phyloP scores from a whole-genome alignment of 2,888 invertebrate species.

The Sarcophaga carnaria region DNA sequence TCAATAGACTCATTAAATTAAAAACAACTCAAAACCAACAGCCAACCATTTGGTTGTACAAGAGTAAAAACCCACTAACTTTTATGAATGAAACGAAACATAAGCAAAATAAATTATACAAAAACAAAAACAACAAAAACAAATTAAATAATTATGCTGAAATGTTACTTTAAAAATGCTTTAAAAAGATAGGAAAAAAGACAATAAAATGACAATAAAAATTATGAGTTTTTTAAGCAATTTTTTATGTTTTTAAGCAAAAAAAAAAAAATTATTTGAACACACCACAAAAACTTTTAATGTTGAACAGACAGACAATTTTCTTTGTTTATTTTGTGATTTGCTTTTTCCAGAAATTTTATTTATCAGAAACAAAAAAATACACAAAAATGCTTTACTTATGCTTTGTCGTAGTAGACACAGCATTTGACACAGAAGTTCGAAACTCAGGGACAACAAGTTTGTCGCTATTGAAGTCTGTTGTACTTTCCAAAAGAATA shows the following conservation, averaged over 20 bases:
- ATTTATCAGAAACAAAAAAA: not conserved
- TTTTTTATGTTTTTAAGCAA: not conserved
- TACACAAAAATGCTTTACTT: constrained; percentile 17
- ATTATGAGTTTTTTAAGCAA: not conserved
- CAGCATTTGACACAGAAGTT: not conserved
- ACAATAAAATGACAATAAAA: constrained; percentile 24
- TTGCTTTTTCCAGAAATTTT: not conserved
- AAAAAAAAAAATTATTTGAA: not conserved
- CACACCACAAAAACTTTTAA: constrained; percentile 1
- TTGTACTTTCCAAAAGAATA: not conserved
- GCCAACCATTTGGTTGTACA: not conserved
- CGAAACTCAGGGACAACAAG: constrained; percentile 9
- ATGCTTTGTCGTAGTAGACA: not conserved
- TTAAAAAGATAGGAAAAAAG: not conserved
- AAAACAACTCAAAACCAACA: constrained; percentile 9
- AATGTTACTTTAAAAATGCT: not conserved
- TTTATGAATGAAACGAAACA: constrained; percentile 44
- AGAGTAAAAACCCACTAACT: constrained; percentile 11
- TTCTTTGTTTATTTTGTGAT: not conserved
- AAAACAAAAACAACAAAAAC: not conserved
- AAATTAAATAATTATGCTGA: not conserved
- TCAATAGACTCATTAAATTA: constrained; percentile 62
- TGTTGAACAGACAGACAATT: not conserved
- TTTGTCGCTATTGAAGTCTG: not conserved
- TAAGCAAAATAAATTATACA: not conserved